Base-by-base conservation (phyloP, 2,797 vertebrate genomes). In the Sus cebifrons region DNA sequence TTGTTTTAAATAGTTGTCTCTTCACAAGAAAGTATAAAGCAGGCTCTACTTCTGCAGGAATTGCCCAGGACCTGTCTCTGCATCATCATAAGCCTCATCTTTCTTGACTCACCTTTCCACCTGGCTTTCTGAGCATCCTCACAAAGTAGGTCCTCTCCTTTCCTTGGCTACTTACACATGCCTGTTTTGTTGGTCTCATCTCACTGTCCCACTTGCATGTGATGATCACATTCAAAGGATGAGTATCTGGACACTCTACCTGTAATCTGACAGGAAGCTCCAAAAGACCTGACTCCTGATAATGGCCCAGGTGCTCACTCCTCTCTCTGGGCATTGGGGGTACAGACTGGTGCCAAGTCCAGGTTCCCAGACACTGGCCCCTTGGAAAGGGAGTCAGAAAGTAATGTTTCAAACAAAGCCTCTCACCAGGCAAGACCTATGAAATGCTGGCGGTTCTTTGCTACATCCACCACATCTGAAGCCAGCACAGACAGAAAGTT, bases 131-230 rank as follows among this genome's bases (percentile, higher is more conserved):
- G 1, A 17, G 13, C 56, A 6, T 65, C 82, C 58, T 64, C 12
- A 18, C 7, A 1, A 83, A 23, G 52, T 67, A 77, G 58, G 18
- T 62, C n/a, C 10, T 14, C 6, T 79, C 36, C 6, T 11, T 16
- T 74, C 7, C 49, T 54, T 64, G 23, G 2, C n/a, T 10, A 15
- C 67, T 77, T 58, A 54, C 32, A 5, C 13, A 1, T 23, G 27
- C 0, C 10, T 36, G n/a, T 6, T 7, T 7, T 17, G 16, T 36
- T 49, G 44, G 25, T 3, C 62, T 32, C 2, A 4, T 29, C n/a
- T 32, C 6, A 12, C 2, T 3, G 6, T 36, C 27, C 10, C 12
- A 52, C 29, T 10, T 27, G 32, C 52, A 62, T 52, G 2, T 58
- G 40, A 36, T 5, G 11, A 21, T 15, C 56, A 49, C 44, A 49